A percentile compares a stretch with the other conserved stretches of the same genome.
These are phyloP conservation scores for Dendroctonus valens DNA, from an alignment of 1,140 invertebrate species.

Conservation along the genomic window DNA sequence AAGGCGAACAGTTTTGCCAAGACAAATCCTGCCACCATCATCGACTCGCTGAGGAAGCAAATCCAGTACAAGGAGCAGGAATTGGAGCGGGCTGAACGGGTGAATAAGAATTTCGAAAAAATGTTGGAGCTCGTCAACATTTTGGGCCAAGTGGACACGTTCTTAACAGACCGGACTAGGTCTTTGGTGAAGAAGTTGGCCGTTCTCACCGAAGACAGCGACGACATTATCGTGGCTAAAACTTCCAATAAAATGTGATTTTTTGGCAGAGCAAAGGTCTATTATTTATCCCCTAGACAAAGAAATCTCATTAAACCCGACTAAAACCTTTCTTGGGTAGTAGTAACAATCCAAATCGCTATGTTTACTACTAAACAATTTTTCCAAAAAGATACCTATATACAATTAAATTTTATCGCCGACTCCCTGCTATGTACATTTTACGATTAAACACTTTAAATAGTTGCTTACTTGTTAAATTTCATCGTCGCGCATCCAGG, in stretches of 20 bases:
- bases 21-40: conserved; percentile 23
- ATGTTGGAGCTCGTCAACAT: conserved; percentile 47
- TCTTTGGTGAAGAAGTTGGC: conserved; percentile 44
- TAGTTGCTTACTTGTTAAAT: not conserved
- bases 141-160: conserved; percentile 47
- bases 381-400: too few species aligned
- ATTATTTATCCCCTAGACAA: too few species aligned
- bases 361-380: too few species aligned
- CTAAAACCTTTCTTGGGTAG: too few species aligned
- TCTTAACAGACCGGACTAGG: conserved; percentile 43
- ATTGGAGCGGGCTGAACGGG: conserved; percentile 40
- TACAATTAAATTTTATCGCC: too few species aligned
- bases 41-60: conserved; percentile 38
- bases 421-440: too few species aligned
- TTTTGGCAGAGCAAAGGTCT: too few species aligned
- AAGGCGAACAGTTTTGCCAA: conserved; percentile 18
- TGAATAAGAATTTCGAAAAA: conserved; percentile 46
- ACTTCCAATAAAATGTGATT: conserved; percentile 14
- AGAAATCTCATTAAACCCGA: too few species aligned
- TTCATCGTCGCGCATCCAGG: conserved; percentile 57
- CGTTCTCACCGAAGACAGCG: conserved; percentile 39
- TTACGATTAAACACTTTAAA: too few species aligned
- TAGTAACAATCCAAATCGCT: too few species aligned
- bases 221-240: conserved; percentile 33
- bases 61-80: conserved; percentile 43